A percentile compares a stretch with the other conserved stretches of the same genome.
Conservation (phyloP, 2,888 invertebrate species). For the Malachius bipustulatus region DNA sequence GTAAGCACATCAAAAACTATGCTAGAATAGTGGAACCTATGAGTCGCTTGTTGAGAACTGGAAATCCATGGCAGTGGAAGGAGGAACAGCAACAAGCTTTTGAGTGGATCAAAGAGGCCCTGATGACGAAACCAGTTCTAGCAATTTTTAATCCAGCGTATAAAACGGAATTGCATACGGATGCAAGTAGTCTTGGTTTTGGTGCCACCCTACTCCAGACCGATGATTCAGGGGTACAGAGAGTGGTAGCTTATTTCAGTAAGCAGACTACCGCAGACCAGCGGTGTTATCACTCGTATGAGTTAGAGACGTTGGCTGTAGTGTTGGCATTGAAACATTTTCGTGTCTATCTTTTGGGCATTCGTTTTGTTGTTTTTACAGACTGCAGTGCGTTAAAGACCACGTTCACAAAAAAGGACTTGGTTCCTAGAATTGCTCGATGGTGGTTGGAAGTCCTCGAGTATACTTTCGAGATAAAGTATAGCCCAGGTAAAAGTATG, state of each 20-base stretch:
- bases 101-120: slow-evolving; percentile 8
- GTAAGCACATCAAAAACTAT: too few species aligned
- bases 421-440: slow-evolving; percentile 16
- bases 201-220: slow-evolving; percentile 16
- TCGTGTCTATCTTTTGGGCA: slow-evolving; percentile 18
- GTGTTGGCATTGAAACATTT: slow-evolving; percentile 18
- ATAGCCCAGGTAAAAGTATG: slow-evolving; percentile 17
- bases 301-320: too few species aligned
- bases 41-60: slow-evolving; percentile 11
- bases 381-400: slow-evolving; percentile 19
- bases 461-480: slow-evolving; percentile 16
- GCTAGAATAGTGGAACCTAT: slow-evolving; percentile 13
- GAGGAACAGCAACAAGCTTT: slow-evolving; percentile 13
- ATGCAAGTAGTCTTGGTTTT: too few species aligned
- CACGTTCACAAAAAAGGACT: slow-evolving; percentile 16
- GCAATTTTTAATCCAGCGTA: slow-evolving; percentile 12
- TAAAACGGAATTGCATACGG: slow-evolving; percentile 15
- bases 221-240: slow-evolving; percentile 8
- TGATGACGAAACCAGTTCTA: slow-evolving; percentile 14
- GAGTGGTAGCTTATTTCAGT: slow-evolving; percentile 19
- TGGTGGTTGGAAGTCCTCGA: slow-evolving; percentile 19
- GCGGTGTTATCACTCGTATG: slow-evolving; percentile 17
- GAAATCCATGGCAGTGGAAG: slow-evolving; percentile 13
- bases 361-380: slow-evolving; percentile 19
- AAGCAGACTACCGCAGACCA: slow-evolving; percentile 17